Conservation (phyloP, 2,888 invertebrate genomes). For the Allophyes oxyacanthae region DNA sequence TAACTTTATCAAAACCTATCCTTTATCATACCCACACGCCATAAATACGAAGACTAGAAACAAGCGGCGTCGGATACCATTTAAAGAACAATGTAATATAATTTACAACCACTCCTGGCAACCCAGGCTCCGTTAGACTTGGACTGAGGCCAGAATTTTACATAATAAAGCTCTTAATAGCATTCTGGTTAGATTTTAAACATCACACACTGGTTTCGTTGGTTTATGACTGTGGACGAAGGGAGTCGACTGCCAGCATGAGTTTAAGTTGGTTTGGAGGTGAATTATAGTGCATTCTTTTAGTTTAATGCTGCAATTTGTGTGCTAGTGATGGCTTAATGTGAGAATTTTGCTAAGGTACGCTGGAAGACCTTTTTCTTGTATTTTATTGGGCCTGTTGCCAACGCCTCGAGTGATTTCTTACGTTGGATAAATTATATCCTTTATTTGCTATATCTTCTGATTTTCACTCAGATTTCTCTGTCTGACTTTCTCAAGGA, state of each 20-base stretch:
- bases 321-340: background rate
- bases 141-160: slow-evolving; percentile 67
- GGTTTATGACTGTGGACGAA: slow-evolving; percentile 37
- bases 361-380: too few relatives aligned
- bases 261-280: slow-evolving; percentile 20
- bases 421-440: too few relatives aligned
- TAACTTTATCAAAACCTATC: slow-evolving; percentile 11
- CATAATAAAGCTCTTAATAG: slow-evolving; percentile 69
- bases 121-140: slow-evolving; percentile 53
- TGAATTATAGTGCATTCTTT: slow-evolving; percentile 41
- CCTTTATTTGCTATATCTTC: too few relatives aligned
- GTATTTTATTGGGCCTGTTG: too few relatives aligned
- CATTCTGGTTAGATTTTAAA: slow-evolving; percentile 62
- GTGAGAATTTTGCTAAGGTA: too few relatives aligned
- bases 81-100: slow-evolving; percentile 75
- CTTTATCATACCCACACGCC: slow-evolving; percentile 41
- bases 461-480: too few relatives aligned
- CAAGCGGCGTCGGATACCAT: slow-evolving; percentile 57
- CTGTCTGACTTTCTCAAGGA: too few relatives aligned
- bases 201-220: slow-evolving; percentile 49
- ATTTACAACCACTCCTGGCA: slow-evolving; percentile 68
- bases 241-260: slow-evolving; percentile 41
- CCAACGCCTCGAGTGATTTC: too few relatives aligned
- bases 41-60: slow-evolving; percentile 48
- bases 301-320: slow-evolving; percentile 15